Percentiles rank a stretch among this genome's conserved stretches.
These are phyloP conservation scores for Temnothorax ravouxi DNA, from an alignment of 2,888 invertebrate species.

Conservation along the genomic window DNA sequence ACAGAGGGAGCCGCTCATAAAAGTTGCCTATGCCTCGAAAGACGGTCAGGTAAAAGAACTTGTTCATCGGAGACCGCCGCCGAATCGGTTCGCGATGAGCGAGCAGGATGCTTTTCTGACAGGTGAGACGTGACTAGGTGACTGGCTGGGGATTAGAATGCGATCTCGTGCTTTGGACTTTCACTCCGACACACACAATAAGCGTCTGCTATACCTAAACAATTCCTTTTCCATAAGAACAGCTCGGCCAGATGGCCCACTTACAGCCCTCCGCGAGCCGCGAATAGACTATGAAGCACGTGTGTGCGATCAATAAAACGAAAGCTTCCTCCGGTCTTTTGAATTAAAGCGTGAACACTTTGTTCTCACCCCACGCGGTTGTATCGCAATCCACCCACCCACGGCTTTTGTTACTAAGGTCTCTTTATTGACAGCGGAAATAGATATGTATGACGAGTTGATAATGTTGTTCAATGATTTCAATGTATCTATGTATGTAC, in stretches of 20 bases:
- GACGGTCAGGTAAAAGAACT: constrained; percentile 85
- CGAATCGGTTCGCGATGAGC: constrained; percentile 89
- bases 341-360: constrained; percentile 68
- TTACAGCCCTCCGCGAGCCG: constrained; percentile 77
- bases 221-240: constrained; percentile 58
- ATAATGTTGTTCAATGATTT: constrained; percentile 21
- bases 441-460: neutral
- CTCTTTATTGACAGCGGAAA: neutral
- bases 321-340: constrained; percentile 71
- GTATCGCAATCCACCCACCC: constrained; percentile 24
- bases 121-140: constrained; percentile 88
- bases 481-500: neutral
- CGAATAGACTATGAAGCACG: constrained; percentile 80
- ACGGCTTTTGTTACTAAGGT: neutral
- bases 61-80: constrained; percentile 84
- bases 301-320: constrained; percentile 84
- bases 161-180: neutral
- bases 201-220: constrained; percentile 23
- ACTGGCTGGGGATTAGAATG: neutral
- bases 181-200: neutral
- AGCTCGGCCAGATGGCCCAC: constrained; percentile 82
- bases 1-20: constrained; percentile 85
- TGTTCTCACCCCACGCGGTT: constrained; percentile 22
- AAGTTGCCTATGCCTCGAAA: constrained; percentile 85
- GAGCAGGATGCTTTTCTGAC: constrained; percentile 97